Evolutionary conservation across 2,113 vertebrate species (phyloP).

Genomic region (Balaenoptera acutorostrata): DNA sequence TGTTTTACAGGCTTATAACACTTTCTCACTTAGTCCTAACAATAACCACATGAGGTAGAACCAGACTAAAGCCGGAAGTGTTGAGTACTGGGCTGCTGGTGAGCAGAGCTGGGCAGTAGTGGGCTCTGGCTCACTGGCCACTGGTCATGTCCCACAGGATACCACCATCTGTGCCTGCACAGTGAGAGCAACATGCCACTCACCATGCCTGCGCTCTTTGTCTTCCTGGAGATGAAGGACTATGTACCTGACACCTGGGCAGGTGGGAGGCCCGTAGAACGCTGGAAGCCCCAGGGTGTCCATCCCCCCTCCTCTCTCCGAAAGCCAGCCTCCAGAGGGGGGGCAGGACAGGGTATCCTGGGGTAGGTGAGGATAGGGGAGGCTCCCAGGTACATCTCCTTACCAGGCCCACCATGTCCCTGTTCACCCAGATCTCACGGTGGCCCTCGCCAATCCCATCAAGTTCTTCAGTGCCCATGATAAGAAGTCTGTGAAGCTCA

Average conservation of each 20-base stretch:
- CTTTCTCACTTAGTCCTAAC: neutral
- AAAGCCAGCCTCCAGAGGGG: neutral
- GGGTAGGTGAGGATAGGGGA: neutral
- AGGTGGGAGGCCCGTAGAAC: constrained; percentile 78
- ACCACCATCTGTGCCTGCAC: constrained; percentile 93
- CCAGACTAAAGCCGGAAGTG: neutral
- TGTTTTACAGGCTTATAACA: neutral
- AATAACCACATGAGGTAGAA: neutral
- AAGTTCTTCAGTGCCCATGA: constrained; percentile 83
- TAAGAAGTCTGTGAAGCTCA: constrained; percentile 73
- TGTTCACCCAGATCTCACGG: constrained; percentile 71
- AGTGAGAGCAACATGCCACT: constrained; percentile 95
- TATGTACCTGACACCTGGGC: constrained; percentile 96
- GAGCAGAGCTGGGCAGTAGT: neutral
- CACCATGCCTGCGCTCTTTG: constrained; percentile 91
- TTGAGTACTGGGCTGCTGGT: neutral
- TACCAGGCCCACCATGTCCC: neutral
- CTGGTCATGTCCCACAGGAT: constrained; percentile 81
- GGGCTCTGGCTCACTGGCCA: neutral
- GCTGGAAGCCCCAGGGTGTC: neutral
- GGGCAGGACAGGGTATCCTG: neutral
- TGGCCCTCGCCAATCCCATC: constrained; percentile 86
- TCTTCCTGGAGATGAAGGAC: constrained; percentile 96
- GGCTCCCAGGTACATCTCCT: neutral
- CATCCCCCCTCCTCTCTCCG: no score